A percentile compares a stretch with the other conserved stretches of the same genome.
phyloP scores from a whole-genome alignment of 2,113 vertebrate genomes.

The Gallinago undulata region DNA sequence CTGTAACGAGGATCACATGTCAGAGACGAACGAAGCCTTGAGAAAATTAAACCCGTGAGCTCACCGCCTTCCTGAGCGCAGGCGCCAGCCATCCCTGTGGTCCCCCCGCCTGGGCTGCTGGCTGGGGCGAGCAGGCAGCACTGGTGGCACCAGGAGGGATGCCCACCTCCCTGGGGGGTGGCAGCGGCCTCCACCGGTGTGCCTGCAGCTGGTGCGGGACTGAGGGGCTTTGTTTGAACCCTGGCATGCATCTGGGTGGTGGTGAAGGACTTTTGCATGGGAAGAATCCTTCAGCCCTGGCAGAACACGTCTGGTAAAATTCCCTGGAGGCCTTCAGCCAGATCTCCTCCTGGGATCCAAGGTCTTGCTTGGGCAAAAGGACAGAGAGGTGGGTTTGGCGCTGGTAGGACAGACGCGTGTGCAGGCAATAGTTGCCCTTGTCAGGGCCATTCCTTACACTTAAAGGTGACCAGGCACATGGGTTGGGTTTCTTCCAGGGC shows the following conservation, averaged over 20 bases:
- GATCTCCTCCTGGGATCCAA: background rate
- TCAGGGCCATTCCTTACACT: rapidly evolving
- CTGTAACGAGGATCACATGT: constrained; percentile 57
- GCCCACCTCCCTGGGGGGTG: rapidly evolving
- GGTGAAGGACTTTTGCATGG: background rate
- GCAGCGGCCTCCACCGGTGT: rapidly evolving
- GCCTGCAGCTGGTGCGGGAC: background rate
- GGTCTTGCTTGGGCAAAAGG: background rate
- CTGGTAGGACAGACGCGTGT: background rate
- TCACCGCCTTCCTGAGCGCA: constrained; percentile 15
- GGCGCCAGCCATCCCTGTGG: background rate
- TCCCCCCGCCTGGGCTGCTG: background rate
- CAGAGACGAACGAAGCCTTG: background rate
- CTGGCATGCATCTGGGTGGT: rapidly evolving
- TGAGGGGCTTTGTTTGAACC: background rate
- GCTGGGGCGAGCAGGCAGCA: background rate
- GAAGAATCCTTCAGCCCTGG: background rate
- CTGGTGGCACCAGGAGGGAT: background rate
- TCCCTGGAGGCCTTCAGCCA: background rate
- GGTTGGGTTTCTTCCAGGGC: background rate
- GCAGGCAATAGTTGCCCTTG: rapidly evolving
- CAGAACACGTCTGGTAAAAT: background rate
- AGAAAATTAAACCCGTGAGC: constrained; percentile 58
- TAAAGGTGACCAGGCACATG: rapidly evolving
- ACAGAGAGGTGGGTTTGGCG: rapidly evolving